phyloP scores from a whole-genome alignment of 30 jellyfish, hydroid and myxozoan genomes.

The Euphysa ruthae region DNA sequence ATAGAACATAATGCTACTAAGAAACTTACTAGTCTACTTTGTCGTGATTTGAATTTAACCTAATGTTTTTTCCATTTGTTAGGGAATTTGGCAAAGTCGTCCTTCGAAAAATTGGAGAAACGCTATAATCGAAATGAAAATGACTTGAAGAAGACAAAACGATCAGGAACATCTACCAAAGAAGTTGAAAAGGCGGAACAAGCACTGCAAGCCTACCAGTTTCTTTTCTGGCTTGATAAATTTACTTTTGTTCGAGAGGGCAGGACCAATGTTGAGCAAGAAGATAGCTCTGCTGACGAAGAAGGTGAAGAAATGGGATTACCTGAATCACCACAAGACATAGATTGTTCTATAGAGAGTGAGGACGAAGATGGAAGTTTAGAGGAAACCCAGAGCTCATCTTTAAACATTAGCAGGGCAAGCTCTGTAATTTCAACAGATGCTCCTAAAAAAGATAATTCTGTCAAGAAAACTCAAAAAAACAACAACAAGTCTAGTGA shows the following conservation, averaged over 20 bases:
- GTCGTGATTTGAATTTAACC: too few species aligned
- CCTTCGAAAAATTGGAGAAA: slow-evolving; percentile 18
- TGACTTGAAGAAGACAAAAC: neutral
- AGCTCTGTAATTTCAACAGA: neutral
- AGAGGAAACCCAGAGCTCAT: too few species aligned
- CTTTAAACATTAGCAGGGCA: slow-evolving; percentile 4
- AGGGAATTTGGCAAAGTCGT: slow-evolving; percentile 19
- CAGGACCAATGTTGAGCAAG: neutral
- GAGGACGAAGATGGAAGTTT: neutral
- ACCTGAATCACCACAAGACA: too few species aligned
- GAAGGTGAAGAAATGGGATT: neutral
- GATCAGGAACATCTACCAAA: slow-evolving; percentile 36
- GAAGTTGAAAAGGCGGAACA: slow-evolving; percentile 34
- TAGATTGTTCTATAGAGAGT: neutral
- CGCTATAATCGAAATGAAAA: slow-evolving; percentile 6
- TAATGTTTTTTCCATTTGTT: too few species aligned
- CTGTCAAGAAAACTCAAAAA: too few species aligned
- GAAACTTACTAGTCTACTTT: too few species aligned
- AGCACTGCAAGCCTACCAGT: slow-evolving; percentile 16
- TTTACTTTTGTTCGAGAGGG: slow-evolving; percentile 11
- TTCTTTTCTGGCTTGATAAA: slow-evolving; percentile 23
- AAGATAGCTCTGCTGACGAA: neutral
- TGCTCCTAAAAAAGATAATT: neutral
- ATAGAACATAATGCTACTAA: too few species aligned
- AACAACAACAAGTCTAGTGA: too few species aligned